Base-by-base conservation (phyloP, 1,140 invertebrate species). In the Pseudobourletiella spinata region DNA sequence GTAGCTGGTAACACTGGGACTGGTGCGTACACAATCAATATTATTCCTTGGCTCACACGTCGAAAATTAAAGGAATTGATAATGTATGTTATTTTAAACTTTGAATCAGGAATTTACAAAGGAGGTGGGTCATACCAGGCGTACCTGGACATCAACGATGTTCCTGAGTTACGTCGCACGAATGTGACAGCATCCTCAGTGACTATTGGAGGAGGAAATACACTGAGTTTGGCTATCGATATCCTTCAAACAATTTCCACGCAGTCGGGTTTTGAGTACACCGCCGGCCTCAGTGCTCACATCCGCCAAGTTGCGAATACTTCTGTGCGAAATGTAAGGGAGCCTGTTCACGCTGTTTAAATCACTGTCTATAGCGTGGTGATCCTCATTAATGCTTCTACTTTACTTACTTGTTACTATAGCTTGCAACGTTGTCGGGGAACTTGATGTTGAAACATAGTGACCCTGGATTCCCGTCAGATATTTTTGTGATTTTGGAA, bases 221-320 rank as follows among this genome's bases (percentile, higher is more conserved):
- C 59, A 0, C 29, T 65, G 11, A 11, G 39, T 16, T 22, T 1
- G 18, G 73, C 82, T 3, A 88, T 85, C 79, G 67, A 79, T 1
- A 71, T 80, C 14, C 86, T 86, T 64, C 71, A 77, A 8, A 74
- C 77, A 50, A 76, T 80, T 18, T 74, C 79, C 1, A 68, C 69
- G 1, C 16, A 30, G 4, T n/a, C 20, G 14, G 59, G 48, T 2
- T 60, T 51, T 51, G 79, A 68, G 77, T 83, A 85, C 68, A 70
- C 83, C 16, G 69, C 70, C 16, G 75, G 78, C 39, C 69, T 86
- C 16, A 81, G 79, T 24, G 74, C 82, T 60, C 85, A 87, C 70
- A 76, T 88, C 54, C 82, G 86, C 71, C 72, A 86, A 55, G 81
- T 88, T 50, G 86, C 85, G 1, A 84, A 83, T 75, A 77, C 85